These are phyloP conservation scores for Drosophila limbata DNA, from an alignment of 2,888 invertebrate species.

Conservation along the genomic window DNA sequence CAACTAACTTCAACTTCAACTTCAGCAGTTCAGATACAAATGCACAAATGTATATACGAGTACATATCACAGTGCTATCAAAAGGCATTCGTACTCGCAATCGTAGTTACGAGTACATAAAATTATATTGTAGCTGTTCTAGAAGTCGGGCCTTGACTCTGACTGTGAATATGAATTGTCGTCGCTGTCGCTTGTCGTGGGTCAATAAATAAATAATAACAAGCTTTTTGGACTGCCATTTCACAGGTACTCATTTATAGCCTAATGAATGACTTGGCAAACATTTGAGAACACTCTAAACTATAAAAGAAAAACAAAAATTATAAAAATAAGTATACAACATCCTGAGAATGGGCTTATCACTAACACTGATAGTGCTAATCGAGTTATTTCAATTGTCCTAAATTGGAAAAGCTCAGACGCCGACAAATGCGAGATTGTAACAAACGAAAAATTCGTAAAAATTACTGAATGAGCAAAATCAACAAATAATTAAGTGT, in stretches of 20 bases:
- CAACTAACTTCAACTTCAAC: conserved; percentile 19
- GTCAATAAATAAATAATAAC: conserved; percentile 30
- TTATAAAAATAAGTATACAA: conserved; percentile 30
- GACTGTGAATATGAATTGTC: conserved; percentile 7
- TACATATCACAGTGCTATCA: conserved; percentile 28
- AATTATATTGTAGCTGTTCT: conserved; percentile 28
- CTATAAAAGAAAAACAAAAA: conserved; percentile 8
- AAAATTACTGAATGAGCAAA: conserved; percentile 4
- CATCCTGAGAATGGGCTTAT: conserved; percentile 41
- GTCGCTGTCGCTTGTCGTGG: conserved; percentile 1
- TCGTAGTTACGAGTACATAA: conserved; percentile 14
- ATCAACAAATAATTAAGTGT: background rate
- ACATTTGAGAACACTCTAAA: conserved; percentile 9
- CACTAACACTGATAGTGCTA: conserved; percentile 36
- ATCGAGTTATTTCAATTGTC: conserved; percentile 30
- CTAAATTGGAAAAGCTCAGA: conserved; percentile 24
- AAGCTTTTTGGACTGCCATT: conserved; percentile 19
- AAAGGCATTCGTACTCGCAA: conserved; percentile 17
- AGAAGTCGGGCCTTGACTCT: conserved; percentile 23
- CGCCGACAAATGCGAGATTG: conserved; percentile 17
- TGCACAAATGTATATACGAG: background rate
- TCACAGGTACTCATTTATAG: conserved; percentile 39
- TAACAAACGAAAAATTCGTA: background rate
- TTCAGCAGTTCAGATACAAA: conserved; percentile 10
- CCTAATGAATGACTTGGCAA: conserved; percentile 34